phyloP scores from a whole-genome alignment of 2,797 vertebrate genomes.

The Danio tinwini region DNA sequence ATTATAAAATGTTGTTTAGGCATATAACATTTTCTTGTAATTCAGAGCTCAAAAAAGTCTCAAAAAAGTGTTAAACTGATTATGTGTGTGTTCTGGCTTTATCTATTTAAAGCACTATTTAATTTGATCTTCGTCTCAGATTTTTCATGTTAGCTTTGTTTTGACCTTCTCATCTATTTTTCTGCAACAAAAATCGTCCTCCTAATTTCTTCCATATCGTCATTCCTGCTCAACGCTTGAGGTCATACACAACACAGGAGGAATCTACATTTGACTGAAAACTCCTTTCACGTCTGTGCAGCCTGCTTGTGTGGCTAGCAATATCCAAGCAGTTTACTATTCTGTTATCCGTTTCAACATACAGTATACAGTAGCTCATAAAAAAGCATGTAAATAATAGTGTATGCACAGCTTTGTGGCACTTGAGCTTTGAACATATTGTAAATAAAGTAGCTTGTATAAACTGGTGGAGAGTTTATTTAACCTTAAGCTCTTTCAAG shows the following conservation, averaged over 20 bases:
- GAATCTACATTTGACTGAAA: constrained; percentile 6
- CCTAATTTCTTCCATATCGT: background rate
- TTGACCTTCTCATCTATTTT: background rate
- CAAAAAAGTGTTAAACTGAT: background rate
- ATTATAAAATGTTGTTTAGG: no score
- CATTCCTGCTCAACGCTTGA: background rate
- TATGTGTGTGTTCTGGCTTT: background rate
- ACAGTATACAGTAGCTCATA: background rate
- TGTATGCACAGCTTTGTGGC: background rate
- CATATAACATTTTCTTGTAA: no score
- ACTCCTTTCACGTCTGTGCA: background rate
- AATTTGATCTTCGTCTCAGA: background rate
- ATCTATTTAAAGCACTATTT: background rate
- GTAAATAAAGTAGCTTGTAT: background rate
- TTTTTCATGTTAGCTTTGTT: background rate
- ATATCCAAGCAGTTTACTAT: background rate
- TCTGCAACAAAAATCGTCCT: background rate
- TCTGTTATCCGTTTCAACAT: background rate
- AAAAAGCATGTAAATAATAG: background rate
- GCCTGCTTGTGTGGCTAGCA: background rate
- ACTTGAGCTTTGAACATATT: background rate
- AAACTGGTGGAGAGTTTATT: background rate
- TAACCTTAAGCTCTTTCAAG: background rate
- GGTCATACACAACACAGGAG: background rate
- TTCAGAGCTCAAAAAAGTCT: no score